These are phyloP conservation scores for Indri indri DNA, from an alignment of 2,113 vertebrate genomes.

Conservation along the genomic window DNA sequence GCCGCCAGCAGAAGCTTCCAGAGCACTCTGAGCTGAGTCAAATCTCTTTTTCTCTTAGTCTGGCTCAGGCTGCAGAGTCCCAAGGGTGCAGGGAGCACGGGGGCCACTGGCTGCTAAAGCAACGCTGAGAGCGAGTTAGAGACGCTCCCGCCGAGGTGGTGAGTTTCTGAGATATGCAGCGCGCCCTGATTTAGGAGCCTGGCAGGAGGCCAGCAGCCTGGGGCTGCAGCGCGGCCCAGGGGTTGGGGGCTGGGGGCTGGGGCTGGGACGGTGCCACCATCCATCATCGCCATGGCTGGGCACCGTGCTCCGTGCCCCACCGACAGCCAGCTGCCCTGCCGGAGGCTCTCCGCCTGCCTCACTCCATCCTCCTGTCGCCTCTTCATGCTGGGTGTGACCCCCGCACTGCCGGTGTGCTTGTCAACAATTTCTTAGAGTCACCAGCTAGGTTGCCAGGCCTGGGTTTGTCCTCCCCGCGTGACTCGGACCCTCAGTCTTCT, in stretches of 20 bases:
- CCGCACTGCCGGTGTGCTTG: accelerated
- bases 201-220: neutral
- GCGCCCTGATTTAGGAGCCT: neutral
- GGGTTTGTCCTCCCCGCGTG: neutral
- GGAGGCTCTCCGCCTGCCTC: neutral
- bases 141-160: accelerated
- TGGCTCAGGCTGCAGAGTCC: neutral
- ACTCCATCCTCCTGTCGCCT: accelerated
- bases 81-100: accelerated
- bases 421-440: neutral
- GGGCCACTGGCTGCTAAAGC: neutral
- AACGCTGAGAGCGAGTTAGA: neutral
- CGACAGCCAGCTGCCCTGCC: neutral
- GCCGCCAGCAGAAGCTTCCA: neutral
- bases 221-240: neutral
- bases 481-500: neutral
- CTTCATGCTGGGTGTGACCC: neutral
- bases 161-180: accelerated
- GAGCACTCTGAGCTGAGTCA: neutral
- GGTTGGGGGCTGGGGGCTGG: neutral
- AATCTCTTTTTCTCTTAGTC: neutral
- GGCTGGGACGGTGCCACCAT: accelerated
- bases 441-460: neutral
- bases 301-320: accelerated
- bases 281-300: accelerated